Evolutionary conservation across 2,113 vertebrate genomes (phyloP).

Genomic region (Delphinus delphis): DNA sequence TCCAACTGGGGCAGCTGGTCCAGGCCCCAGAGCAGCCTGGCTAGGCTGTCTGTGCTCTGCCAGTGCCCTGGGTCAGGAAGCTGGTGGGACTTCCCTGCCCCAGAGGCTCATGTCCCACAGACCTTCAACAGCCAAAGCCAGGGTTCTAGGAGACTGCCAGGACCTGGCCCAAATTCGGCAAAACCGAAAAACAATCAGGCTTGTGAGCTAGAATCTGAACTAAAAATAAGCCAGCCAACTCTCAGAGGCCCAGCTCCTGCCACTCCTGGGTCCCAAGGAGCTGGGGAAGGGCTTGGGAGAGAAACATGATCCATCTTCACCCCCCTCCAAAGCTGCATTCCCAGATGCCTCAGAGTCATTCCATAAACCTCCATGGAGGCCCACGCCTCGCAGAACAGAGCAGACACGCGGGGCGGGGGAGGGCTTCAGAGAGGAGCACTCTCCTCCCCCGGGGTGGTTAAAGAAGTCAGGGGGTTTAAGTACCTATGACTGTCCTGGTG

Average conservation of each 20-base stretch:
- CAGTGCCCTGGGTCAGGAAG: slow-evolving; percentile 28
- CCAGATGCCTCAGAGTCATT: neutral
- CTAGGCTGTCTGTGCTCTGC: neutral
- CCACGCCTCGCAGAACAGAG: neutral
- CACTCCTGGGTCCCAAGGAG: neutral
- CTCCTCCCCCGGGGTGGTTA: neutral
- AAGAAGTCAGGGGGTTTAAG: neutral
- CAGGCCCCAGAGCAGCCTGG: neutral
- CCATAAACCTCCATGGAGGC: neutral
- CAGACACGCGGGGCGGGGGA: too few relatives aligned
- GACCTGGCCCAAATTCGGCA: slow-evolving; percentile 51
- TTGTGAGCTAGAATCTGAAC: slow-evolving; percentile 9
- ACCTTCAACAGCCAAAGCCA: neutral
- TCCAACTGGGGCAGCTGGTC: neutral
- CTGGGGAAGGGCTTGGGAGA: neutral
- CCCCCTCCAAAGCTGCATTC: neutral
- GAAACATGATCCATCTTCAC: neutral
- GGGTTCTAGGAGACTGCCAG: neutral
- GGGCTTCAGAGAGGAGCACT: neutral
- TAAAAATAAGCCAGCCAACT: slow-evolving; percentile 44
- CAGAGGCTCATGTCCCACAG: neutral
- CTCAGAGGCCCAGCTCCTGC: neutral
- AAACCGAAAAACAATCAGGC: neutral
- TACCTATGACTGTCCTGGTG: neutral
- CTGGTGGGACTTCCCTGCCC: neutral